Percentiles rank a stretch among this genome's conserved stretches.
phyloP scores from a whole-genome alignment of 2,797 vertebrate species.

The Gastrophryne carolinensis region DNA sequence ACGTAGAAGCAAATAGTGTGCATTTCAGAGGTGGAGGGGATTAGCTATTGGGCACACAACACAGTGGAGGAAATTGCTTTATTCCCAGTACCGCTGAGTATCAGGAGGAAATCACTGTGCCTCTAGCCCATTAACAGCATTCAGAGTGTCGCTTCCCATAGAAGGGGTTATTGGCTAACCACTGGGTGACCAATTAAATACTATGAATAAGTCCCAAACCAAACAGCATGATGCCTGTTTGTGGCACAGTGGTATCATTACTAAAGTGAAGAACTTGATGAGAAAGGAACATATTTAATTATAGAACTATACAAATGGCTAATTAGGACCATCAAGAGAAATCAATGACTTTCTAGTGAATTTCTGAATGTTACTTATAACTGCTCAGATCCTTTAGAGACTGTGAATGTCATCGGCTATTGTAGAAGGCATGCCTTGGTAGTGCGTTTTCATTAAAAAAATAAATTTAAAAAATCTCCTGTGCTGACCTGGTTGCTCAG shows the following conservation, averaged over 20 bases:
- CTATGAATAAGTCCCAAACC: conserved; percentile 84
- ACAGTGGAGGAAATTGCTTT: conserved; percentile 84
- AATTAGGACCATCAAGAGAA: conserved; percentile 83
- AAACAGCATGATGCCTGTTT: conserved; percentile 82
- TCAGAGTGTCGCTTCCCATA: conserved; percentile 79
- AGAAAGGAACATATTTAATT: conserved; percentile 85
- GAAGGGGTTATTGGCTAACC: conserved; percentile 86
- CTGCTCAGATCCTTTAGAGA: conserved; percentile 74
- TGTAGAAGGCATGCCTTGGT: conserved; percentile 60
- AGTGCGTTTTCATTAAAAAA: conserved; percentile 73
- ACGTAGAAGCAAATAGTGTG: conserved; percentile 84
- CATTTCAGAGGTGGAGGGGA: conserved; percentile 81
- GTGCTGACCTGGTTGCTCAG: conserved; percentile 82
- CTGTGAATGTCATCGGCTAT: conserved; percentile 75
- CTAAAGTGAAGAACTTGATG: conserved; percentile 84
- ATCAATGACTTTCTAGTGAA: conserved; percentile 81
- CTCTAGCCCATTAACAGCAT: conserved; percentile 81
- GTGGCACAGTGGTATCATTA: conserved; percentile 84
- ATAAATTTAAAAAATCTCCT: conserved; percentile 56
- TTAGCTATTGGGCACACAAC: conserved; percentile 84
- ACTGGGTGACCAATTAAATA: conserved; percentile 86
- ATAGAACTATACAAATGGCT: conserved; percentile 85
- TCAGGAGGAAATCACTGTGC: conserved; percentile 81
- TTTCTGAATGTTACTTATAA: conserved; percentile 79
- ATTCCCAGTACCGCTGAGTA: conserved; percentile 83